phyloP scores from a whole-genome alignment of 2,797 vertebrate genomes.

The Argyrosomus regius region DNA sequence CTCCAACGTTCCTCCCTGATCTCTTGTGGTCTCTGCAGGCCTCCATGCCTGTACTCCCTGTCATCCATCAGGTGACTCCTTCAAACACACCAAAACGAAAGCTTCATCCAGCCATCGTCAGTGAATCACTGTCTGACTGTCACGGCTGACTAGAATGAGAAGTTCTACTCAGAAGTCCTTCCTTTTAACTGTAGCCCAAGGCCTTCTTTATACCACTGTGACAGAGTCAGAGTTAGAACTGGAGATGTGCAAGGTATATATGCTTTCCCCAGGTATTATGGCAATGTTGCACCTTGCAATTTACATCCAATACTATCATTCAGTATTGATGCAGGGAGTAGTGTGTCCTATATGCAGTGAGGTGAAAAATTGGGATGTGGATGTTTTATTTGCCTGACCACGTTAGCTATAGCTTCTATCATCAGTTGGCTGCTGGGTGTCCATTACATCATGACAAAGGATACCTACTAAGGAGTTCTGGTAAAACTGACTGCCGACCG shows the following conservation, averaged over 20 bases:
- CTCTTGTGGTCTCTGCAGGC: conserved; percentile 6
- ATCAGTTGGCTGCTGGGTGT: too few relatives aligned
- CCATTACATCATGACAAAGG: too few relatives aligned
- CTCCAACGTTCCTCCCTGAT: not conserved
- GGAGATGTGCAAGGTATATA: not conserved
- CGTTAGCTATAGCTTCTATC: too few relatives aligned
- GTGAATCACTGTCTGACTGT: not conserved
- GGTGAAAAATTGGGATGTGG: too few relatives aligned
- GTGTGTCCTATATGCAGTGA: not conserved
- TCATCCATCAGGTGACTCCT: not conserved
- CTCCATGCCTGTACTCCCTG: not conserved
- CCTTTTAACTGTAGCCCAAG: not conserved
- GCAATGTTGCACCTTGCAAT: too few relatives aligned
- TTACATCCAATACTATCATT: not conserved
- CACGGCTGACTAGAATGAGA: conserved; percentile 4
- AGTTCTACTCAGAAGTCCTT: not conserved
- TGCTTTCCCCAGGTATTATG: not conserved
- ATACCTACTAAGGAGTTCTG: too few relatives aligned
- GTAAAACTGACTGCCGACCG: too few relatives aligned
- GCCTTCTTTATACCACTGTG: not conserved
- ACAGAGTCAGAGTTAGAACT: not conserved
- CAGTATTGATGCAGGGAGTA: not conserved
- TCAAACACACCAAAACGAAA: not conserved
- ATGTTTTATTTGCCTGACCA: too few relatives aligned
- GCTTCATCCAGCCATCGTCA: not conserved